Base-by-base conservation (phyloP, 2,797 vertebrate genomes). In the Hyperoplus immaculatus region DNA sequence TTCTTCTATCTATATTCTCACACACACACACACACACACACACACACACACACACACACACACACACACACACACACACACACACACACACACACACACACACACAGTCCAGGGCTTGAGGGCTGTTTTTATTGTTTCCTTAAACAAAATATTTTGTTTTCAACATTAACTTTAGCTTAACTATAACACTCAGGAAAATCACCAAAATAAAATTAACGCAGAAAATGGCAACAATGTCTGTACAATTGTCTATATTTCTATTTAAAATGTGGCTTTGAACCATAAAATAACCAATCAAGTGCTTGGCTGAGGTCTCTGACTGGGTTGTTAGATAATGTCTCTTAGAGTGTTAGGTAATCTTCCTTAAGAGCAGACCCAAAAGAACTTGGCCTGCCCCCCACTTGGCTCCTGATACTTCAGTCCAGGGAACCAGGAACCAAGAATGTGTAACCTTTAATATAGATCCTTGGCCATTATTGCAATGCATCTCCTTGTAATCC, bases 371-470 rank as follows among this genome's bases (percentile, higher is more conserved):
- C 36, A 13, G 54, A 43, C 13, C 2, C 41, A 36, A 38, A 53
- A n/a, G 50, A 15, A 55, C 29, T 15, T 72, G 58, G 39, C 53
- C 10, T 21, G 0, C 29, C 11, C 45, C 60, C 64, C 39, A 65
- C 38, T 46, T 70, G 47, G 10, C 42, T 18, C 6, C 15, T 66
- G 43, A 57, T 7, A 0, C 39, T 29, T 10, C 29, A 6, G n/a
- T 39, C 58, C 47, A 60, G 43, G 7, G 66, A 61, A 56, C 13
- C 12, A 46, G 59, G 54, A 78, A 61, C 41, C 18, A 1, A 45
- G 47, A 15, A 46, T 0, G 2, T 38, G n/a, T 36, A 14, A 68
- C 8, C 66, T 69, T 62, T 46, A 50, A 42, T 11, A 14, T 29
- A 39, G 42, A 12, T 46, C 21, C 5, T 2, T 14, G 14, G 39